Conservation (phyloP, 2,797 vertebrate genomes). For the Astyanax mexicanus region DNA sequence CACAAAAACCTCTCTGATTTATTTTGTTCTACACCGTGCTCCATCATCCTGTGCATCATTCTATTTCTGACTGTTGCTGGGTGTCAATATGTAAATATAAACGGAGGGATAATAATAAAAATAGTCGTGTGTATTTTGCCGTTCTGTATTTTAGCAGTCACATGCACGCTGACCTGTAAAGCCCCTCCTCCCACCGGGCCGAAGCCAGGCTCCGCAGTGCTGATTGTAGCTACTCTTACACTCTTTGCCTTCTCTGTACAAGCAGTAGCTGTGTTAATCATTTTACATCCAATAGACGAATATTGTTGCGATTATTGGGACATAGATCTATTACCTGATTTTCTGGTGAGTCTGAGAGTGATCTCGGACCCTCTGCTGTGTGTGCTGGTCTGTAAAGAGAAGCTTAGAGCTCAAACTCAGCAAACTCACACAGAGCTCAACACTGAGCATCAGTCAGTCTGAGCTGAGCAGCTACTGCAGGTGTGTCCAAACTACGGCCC, state of each 20-base stretch:
- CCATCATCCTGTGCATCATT: background rate
- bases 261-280: background rate
- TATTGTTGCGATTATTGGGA: accelerated
- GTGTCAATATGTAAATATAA: background rate
- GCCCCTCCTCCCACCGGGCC: background rate
- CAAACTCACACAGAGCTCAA: background rate
- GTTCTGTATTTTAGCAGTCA: background rate
- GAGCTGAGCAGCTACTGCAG: background rate
- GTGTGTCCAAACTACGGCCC: too few relatives aligned
- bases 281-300: accelerated
- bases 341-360: constrained; percentile 11
- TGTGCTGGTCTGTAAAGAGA: constrained; percentile 22
- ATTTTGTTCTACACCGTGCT: background rate
- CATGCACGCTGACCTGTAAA: background rate
- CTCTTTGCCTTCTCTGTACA: background rate
- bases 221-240: background rate
- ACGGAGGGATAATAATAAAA: background rate
- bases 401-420: background rate
- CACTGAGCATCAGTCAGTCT: background rate
- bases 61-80: background rate
- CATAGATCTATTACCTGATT: too few relatives aligned
- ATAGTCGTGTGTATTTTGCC: background rate
- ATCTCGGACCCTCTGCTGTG: constrained; percentile 24
- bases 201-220: background rate
- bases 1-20: background rate